These are phyloP conservation scores for Pipistrellus pipistrellus DNA, from an alignment of 2,797 vertebrate species.

Conservation along the genomic window DNA sequence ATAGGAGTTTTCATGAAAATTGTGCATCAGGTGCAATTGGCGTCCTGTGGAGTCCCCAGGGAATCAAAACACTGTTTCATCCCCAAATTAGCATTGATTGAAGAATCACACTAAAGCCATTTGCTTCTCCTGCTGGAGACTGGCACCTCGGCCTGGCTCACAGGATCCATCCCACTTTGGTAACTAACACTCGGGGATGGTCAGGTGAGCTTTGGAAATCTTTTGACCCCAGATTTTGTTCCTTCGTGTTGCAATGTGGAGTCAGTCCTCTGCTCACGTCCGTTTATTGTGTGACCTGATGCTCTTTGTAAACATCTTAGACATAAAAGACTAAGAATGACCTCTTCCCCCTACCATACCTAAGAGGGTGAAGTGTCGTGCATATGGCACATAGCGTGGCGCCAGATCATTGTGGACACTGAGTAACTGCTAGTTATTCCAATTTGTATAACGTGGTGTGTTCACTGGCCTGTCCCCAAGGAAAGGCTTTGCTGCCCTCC, in stretches of 20 bases:
- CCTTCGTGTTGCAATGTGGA: neutral
- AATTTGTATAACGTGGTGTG: fast-evolving
- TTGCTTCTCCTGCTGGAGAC: neutral
- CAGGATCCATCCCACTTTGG: neutral
- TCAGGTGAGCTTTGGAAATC: neutral
- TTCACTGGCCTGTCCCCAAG: neutral
- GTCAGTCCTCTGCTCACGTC: neutral
- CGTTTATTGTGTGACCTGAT: neutral
- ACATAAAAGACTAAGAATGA: neutral
- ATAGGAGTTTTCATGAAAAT: neutral
- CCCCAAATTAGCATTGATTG: neutral
- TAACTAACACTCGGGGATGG: neutral
- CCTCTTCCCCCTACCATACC: neutral
- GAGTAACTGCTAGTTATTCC: neutral
- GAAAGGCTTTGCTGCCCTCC: neutral
- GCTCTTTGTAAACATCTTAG: neutral
- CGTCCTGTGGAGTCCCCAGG: neutral
- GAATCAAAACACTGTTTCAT: neutral
- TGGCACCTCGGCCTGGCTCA: neutral
- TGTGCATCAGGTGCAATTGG: neutral
- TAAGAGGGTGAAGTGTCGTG: neutral
- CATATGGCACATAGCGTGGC: too few species aligned
- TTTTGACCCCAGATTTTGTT: neutral
- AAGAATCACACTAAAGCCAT: neutral
- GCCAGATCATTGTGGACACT: neutral